Conservation (phyloP, 1,140 invertebrate species). For the Chelonus insularis region DNA sequence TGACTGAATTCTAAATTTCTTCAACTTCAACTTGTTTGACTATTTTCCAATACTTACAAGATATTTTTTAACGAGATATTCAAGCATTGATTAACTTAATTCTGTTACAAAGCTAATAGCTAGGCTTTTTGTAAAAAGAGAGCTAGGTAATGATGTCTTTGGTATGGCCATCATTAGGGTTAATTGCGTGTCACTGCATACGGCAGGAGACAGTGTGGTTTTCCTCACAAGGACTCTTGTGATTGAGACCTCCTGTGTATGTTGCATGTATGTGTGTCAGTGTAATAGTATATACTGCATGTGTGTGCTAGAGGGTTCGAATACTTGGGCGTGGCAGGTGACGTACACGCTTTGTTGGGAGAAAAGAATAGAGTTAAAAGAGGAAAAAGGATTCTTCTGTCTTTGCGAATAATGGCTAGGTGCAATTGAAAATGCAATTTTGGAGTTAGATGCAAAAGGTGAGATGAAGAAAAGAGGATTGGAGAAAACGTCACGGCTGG, state of each 20-base stretch:
- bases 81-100: not conserved
- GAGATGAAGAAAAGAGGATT: not conserved
- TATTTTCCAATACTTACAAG: too few relatives aligned
- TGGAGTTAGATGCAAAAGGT: slow-evolving; percentile 37
- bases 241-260: not conserved
- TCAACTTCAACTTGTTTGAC: too few relatives aligned
- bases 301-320: not conserved
- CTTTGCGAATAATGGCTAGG: slow-evolving; percentile 18
- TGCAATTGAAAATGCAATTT: slow-evolving; percentile 49
- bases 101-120: not conserved
- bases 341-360: not conserved
- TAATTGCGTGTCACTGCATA: slow-evolving; percentile 23
- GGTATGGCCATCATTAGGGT: slow-evolving; percentile 2
- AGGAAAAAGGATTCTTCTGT: not conserved
- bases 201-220: slow-evolving; percentile 2
- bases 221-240: slow-evolving; percentile 12
- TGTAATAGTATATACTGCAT: not conserved
- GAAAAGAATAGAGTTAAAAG: not conserved
- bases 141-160: not conserved
- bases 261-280: not conserved
- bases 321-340: slow-evolving; percentile 25
- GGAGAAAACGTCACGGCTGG: not conserved
- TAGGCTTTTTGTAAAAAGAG: not conserved
- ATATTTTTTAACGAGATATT: not conserved
- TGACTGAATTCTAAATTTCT: not conserved